Evolutionary conservation across 2,113 vertebrate species (phyloP).

Genomic region (Mandrillus leucophaeus): DNA sequence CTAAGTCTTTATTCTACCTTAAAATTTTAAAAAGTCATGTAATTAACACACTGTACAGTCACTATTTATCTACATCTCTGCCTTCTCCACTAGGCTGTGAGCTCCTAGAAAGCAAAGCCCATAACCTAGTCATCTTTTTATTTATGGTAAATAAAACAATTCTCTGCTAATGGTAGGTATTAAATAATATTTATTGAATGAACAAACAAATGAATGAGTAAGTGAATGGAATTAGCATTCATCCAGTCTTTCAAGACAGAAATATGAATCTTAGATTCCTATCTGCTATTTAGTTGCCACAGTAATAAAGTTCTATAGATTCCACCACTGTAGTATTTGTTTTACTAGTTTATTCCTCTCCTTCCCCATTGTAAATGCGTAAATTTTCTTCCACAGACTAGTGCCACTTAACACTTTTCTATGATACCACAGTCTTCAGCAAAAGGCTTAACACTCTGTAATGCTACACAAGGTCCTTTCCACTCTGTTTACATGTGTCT

Average conservation of each 20-base stretch:
- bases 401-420: neutral
- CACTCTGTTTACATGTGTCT: neutral
- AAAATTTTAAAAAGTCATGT: neutral
- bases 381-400: neutral
- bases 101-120: neutral
- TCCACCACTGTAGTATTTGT: neutral
- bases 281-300: neutral
- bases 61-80: neutral
- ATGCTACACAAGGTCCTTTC: neutral
- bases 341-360: neutral
- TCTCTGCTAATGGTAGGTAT: neutral
- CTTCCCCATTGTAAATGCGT: neutral
- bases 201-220: neutral
- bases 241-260: neutral
- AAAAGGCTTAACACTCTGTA: neutral
- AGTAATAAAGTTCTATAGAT: neutral
- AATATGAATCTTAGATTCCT: neutral
- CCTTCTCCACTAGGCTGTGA: neutral
- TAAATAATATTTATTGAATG: neutral
- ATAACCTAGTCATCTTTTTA: neutral
- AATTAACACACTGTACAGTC: neutral
- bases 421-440: neutral
- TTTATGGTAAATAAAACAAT: neutral
- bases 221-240: neutral
- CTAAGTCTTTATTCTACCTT: neutral